These are phyloP conservation scores for Asarcornis scutulata DNA, from an alignment of 2,113 vertebrate genomes.

Conservation along the genomic window DNA sequence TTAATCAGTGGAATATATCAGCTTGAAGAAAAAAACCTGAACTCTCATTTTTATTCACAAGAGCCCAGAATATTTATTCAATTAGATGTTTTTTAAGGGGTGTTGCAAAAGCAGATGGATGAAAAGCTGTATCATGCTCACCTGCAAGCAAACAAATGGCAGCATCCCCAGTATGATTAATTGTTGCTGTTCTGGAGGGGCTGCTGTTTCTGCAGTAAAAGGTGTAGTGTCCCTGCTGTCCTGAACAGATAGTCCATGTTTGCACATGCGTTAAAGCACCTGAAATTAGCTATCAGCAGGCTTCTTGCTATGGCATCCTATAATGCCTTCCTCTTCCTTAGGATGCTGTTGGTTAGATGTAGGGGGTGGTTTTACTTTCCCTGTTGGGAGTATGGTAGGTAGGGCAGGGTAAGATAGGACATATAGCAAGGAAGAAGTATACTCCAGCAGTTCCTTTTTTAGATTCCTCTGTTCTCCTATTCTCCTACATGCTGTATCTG, in stretches of 20 bases:
- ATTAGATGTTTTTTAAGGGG: background rate
- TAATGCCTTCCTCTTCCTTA: background rate
- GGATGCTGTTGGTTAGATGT: background rate
- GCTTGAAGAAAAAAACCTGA: background rate
- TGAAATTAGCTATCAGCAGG: background rate
- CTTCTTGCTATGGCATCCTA: background rate
- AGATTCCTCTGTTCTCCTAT: conserved; percentile 13
- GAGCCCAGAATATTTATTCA: background rate
- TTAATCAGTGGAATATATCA: background rate
- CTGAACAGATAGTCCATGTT: background rate
- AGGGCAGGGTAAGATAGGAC: conserved; percentile 36
- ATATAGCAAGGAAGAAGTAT: background rate
- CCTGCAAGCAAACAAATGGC: conserved; percentile 52
- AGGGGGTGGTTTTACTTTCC: background rate
- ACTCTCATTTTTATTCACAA: background rate
- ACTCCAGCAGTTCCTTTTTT: conserved; percentile 52
- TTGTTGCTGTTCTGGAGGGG: background rate
- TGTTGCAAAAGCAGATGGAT: conserved; percentile 49
- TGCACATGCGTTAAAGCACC: background rate
- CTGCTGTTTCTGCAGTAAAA: background rate
- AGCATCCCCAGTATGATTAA: conserved; percentile 35
- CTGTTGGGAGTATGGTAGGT: background rate
- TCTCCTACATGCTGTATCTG: background rate
- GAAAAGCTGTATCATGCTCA: conserved; percentile 42
- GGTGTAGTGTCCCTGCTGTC: background rate